phyloP scores from a whole-genome alignment of 2,888 invertebrate genomes.

The Xanthorhoe designata region DNA sequence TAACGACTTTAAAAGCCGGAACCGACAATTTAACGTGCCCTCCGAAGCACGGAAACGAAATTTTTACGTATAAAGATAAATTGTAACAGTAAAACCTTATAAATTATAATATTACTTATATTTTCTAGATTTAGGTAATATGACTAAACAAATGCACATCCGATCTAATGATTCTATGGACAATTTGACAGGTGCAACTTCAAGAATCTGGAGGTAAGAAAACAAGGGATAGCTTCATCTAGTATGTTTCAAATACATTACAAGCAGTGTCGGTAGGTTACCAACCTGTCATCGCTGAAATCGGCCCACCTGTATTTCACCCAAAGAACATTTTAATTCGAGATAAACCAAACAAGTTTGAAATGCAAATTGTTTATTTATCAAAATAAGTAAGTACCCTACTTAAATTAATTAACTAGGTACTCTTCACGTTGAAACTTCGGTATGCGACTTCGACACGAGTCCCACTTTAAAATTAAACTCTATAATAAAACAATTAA shows the following conservation, averaged over 20 bases:
- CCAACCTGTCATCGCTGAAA: constrained; percentile 9
- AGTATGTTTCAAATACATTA: constrained; percentile 27
- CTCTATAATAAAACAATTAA: too few relatives aligned
- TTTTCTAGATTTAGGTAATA: constrained; percentile 4
- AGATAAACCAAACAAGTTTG: neutral
- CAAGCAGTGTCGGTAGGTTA: constrained; percentile 40
- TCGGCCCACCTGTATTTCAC: neutral
- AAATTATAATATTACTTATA: neutral
- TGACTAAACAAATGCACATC: constrained; percentile 10
- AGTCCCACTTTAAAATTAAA: too few relatives aligned
- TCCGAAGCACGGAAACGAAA: too few relatives aligned
- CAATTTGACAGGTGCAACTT: constrained; percentile 20
- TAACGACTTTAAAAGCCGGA: too few relatives aligned
- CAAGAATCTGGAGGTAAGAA: constrained; percentile 3
- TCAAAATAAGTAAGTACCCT: too few relatives aligned
- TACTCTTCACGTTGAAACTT: too few relatives aligned
- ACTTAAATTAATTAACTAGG: too few relatives aligned
- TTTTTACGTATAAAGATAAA: neutral
- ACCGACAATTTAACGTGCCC: too few relatives aligned
- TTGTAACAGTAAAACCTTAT: neutral
- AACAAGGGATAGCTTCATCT: constrained; percentile 16
- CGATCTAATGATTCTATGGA: constrained; percentile 22
- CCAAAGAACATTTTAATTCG: neutral
- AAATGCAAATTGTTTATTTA: too few relatives aligned
- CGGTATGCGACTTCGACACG: too few relatives aligned